Evolutionary conservation across 1,140 invertebrate genomes (phyloP), one percentile per base, ranked within the genome.

Genomic region (Drosophila nannoptera): DNA sequence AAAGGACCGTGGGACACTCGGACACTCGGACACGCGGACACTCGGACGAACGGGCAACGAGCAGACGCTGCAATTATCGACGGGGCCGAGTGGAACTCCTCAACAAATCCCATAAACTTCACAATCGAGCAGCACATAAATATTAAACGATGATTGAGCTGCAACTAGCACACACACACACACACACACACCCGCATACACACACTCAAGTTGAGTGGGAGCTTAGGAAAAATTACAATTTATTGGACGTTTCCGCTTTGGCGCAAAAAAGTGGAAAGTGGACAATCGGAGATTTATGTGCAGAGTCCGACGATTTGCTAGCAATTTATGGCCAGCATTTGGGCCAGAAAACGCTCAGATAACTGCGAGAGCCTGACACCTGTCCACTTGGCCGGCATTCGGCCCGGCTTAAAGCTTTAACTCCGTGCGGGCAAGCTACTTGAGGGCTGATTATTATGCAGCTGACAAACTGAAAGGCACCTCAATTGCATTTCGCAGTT

Each of bases 111-210:
- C 86, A 86, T 86, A 86, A 86, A 86, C 81, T 86, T 86, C 81
- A 77, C 74, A 81, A 86, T 81, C 81, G 77, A 81, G 62, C 74
- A 77, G 70, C 82, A 86, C 77, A 86, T 86, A 86, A 86, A 86
- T 86, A 86, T 86, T 86, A 86, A 86, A 81, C 82, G 77, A 86
- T 86, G 81, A 86, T 86, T 86, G 82, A 86, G 81, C 65, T 78
- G 67, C 69, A 81, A 63, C 58, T 61, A 72, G 66, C 73, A 55
- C 53, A 69, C 53, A 38, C 14, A 58, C 60, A 31, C 40, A 12
- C n/a, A 53, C 32, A 40, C 54, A 49, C n/a, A n/a, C n/a, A n/a
- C n/a, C n/a, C n/a, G n/a, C n/a, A n/a, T n/a, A 64, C 73, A 78
- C 7, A 40, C 4, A 11, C 11, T 40, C 4, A 40, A 40, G 8